These are phyloP conservation scores for Conomelus anceps DNA, from an alignment of 2,888 invertebrate species.

Conservation along the genomic window DNA sequence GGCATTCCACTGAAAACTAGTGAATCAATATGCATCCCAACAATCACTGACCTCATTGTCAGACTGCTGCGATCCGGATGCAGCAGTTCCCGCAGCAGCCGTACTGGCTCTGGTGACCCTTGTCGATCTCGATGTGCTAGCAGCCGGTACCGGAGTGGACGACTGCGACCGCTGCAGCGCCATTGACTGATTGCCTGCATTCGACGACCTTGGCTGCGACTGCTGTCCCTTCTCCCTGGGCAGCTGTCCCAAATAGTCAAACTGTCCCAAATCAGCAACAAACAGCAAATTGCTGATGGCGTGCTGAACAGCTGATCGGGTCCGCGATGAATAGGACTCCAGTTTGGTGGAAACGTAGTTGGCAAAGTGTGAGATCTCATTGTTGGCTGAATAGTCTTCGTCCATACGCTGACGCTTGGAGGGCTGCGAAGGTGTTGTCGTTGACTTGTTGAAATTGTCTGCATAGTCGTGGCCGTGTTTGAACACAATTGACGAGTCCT, in stretches of 20 bases:
- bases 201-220: too few species aligned
- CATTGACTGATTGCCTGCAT: too few species aligned
- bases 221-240: not conserved
- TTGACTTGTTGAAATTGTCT: not conserved
- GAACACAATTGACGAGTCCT: not conserved
- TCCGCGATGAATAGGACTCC: not conserved
- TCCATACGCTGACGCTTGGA: too few species aligned
- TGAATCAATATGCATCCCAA: too few species aligned
- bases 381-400: too few species aligned
- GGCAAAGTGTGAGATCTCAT: not conserved
- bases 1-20: too few species aligned
- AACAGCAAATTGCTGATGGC: not conserved
- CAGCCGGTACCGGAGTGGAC: not conserved
- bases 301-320: not conserved
- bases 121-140: not conserved
- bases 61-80: not conserved
- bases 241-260: not conserved
- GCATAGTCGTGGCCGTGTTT: not conserved
- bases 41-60: not conserved
- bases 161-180: not conserved
- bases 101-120: not conserved
- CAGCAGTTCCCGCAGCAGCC: not conserved
- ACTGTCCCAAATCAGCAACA: not conserved
- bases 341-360: not conserved
- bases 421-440: not conserved